A percentile compares a stretch with the other conserved stretches of the same genome.
These are phyloP conservation scores for Semotilus atromaculatus DNA, from an alignment of 2,797 vertebrate species.

Conservation along the genomic window DNA sequence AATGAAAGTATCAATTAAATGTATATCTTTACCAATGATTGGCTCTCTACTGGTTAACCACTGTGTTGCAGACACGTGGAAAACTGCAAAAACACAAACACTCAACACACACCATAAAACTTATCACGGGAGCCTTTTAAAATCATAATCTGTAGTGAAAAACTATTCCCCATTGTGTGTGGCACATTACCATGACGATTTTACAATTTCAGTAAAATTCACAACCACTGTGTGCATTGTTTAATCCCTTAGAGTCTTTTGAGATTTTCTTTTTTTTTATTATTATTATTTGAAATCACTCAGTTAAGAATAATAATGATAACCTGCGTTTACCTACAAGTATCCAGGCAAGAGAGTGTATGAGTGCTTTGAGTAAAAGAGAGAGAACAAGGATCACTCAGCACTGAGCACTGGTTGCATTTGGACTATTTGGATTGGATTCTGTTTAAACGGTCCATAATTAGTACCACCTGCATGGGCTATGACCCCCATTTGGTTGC, in stretches of 20 bases:
- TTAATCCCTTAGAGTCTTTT: not conserved
- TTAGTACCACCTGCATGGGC: constrained; percentile 64
- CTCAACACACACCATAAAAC: too few species aligned
- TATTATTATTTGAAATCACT: not conserved
- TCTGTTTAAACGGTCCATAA: constrained; percentile 47
- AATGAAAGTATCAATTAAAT: not conserved
- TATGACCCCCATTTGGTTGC: constrained; percentile 58
- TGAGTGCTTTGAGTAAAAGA: constrained; percentile 1
- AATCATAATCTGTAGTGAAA: constrained; percentile 4
- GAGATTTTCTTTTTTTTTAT: not conserved
- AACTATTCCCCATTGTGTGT: not conserved
- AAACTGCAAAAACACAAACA: not conserved
- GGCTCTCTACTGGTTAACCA: not conserved
- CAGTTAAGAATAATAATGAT: not conserved
- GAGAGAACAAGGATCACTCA: constrained; percentile 33
- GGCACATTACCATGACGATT: not conserved
- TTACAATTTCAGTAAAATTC: not conserved
- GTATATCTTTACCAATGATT: not conserved
- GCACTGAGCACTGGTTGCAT: constrained; percentile 53
- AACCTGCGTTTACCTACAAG: constrained; percentile 5
- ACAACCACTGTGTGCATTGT: not conserved
- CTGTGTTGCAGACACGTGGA: not conserved
- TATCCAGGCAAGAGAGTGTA: constrained; percentile 33
- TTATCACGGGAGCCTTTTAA: constrained; percentile 1
- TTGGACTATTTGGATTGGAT: constrained; percentile 55